Evolutionary conservation across 2,113 vertebrate genomes (phyloP).

Genomic region (Gasterosteus nipponicus): DNA sequence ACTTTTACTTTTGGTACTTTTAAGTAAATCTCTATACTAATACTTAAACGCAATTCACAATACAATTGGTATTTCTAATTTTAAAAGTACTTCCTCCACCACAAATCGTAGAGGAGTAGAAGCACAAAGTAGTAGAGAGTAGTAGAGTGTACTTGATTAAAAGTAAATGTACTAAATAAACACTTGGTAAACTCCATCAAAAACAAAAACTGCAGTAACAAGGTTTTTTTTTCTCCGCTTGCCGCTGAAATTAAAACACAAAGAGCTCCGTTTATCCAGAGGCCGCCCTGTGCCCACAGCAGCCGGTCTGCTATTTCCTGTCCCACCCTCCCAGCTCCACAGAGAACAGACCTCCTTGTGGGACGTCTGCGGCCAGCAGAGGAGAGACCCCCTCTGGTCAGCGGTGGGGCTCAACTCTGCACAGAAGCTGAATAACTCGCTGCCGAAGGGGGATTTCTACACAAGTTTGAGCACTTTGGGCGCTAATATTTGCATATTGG

Average conservation of each 20-base stretch:
- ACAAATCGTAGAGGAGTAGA: background rate
- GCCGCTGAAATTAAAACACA: constrained; percentile 62
- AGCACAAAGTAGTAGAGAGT: background rate
- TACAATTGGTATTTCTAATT: background rate
- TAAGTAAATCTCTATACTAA: background rate
- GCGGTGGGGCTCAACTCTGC: constrained; percentile 5
- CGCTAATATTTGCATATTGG: constrained; percentile 34
- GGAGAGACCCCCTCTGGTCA: constrained; percentile 36
- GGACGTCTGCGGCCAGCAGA: constrained; percentile 25
- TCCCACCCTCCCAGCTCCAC: constrained; percentile 72
- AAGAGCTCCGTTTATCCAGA: constrained; percentile 67
- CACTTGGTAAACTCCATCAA: constrained; percentile 6
- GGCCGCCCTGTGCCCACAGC: constrained; percentile 52
- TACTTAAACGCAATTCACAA: background rate
- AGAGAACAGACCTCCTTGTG: constrained; percentile 69
- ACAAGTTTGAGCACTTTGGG: background rate
- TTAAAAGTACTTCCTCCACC: background rate
- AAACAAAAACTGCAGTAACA: background rate
- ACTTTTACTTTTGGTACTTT: background rate
- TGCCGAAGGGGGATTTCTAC: background rate
- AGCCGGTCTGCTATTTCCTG: constrained; percentile 77
- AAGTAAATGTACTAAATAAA: constrained; percentile 11
- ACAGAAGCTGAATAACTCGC: background rate
- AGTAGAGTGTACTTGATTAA: background rate
- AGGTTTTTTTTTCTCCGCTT: background rate